A percentile compares a stretch with the other conserved stretches of the same genome.
phyloP scores from a whole-genome alignment of 2,797 vertebrate genomes.

The Peromyscus eremicus region DNA sequence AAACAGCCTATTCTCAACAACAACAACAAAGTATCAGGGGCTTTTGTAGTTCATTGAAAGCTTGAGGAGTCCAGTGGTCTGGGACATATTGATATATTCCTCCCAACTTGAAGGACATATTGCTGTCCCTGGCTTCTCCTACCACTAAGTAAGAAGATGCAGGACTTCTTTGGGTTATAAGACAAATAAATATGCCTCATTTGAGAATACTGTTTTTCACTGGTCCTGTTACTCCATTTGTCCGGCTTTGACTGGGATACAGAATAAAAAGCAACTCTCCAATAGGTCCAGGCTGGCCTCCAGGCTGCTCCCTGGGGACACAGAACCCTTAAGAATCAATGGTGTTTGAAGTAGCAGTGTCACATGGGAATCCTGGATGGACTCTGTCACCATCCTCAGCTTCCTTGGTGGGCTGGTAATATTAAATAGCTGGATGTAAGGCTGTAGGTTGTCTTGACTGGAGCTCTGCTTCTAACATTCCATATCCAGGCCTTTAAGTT shows the following conservation, averaged over 20 bases:
- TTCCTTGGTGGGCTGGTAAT: background rate
- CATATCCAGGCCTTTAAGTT: no score
- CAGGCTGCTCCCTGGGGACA: background rate
- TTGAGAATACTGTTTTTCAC: no score
- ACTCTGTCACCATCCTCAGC: background rate
- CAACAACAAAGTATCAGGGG: background rate
- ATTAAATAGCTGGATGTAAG: background rate
- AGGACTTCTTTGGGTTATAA: background rate
- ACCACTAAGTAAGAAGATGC: background rate
- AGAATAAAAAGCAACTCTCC: background rate
- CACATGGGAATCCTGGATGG: background rate
- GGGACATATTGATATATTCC: background rate
- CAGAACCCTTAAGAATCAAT: background rate
- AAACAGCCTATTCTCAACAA: background rate
- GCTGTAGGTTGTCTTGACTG: background rate
- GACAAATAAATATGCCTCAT: background rate
- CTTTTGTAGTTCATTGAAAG: background rate
- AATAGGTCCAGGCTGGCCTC: background rate
- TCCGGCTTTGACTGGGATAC: background rate
- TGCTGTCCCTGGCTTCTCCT: background rate
- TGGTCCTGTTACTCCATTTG: background rate
- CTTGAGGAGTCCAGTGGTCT: background rate
- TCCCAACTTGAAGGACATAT: background rate
- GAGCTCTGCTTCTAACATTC: background rate
- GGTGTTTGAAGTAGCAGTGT: background rate